phyloP scores from a whole-genome alignment of 2,888 invertebrate genomes.

The Meiosimyza platycephala region DNA sequence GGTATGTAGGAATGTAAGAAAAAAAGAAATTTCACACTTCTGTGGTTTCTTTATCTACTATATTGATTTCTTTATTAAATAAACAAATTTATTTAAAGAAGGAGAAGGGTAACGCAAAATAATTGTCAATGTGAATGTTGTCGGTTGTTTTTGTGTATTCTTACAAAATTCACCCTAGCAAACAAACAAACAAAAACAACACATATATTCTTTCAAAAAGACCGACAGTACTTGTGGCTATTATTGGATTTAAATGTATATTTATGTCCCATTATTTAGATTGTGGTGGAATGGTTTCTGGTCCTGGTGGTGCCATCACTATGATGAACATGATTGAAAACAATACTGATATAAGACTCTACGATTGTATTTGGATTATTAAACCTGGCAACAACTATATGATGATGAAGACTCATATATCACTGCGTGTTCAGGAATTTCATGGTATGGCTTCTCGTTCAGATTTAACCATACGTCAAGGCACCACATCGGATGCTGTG shows the following conservation, averaged over 20 bases:
- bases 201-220: background rate
- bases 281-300: constrained; percentile 78
- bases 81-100: too few relatives aligned
- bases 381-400: constrained; percentile 74
- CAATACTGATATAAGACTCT: constrained; percentile 70
- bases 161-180: constrained; percentile 2
- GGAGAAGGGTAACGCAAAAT: too few relatives aligned
- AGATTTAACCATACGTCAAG: constrained; percentile 74
- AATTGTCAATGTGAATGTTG: too few relatives aligned
- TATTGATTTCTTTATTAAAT: too few relatives aligned
- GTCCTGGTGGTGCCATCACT: constrained; percentile 78
- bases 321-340: constrained; percentile 80
- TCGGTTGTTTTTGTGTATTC: too few relatives aligned
- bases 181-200: background rate
- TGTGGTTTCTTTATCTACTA: too few relatives aligned
- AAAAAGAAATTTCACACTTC: too few relatives aligned
- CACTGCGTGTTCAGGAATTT: constrained; percentile 72
- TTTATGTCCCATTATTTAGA: constrained; percentile 61
- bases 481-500: constrained; percentile 74
- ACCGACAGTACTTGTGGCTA: background rate
- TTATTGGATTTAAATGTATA: background rate
- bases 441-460: constrained; percentile 74
- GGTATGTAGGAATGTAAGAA: constrained; percentile 51
- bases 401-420: constrained; percentile 76
- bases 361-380: constrained; percentile 80